phyloP scores from a whole-genome alignment of 2,888 invertebrate genomes.

The Phortica okadai region DNA sequence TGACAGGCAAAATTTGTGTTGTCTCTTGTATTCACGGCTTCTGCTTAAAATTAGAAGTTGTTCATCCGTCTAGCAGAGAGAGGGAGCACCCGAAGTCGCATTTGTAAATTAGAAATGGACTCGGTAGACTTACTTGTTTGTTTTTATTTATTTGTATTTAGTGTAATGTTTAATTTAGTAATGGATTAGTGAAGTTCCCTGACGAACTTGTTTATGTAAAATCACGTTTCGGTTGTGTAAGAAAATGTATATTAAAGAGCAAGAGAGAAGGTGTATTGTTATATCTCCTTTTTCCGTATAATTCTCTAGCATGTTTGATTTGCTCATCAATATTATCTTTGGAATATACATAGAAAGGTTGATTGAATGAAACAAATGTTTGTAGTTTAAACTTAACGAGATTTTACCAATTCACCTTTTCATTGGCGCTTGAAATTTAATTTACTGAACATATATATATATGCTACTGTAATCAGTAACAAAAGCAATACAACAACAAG shows the following conservation, averaged over 20 bases:
- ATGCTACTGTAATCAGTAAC: slow-evolving; percentile 22
- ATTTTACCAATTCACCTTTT: slow-evolving; percentile 38
- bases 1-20: slow-evolving; percentile 63
- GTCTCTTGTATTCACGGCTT: slow-evolving; percentile 40
- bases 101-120: background rate
- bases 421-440: slow-evolving; percentile 48
- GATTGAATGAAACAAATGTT: background rate
- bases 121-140: slow-evolving; percentile 53
- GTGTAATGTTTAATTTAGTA: slow-evolving; percentile 74
- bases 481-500: slow-evolving; percentile 17
- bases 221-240: slow-evolving; percentile 58
- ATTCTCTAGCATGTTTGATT: too few relatives aligned
- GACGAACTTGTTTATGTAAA: slow-evolving; percentile 58
- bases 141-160: slow-evolving; percentile 68
- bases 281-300: background rate
- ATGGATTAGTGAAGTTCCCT: slow-evolving; percentile 65
- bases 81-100: background rate
- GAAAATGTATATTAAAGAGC: slow-evolving; percentile 34
- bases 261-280: background rate
- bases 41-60: slow-evolving; percentile 63
- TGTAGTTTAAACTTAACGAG: slow-evolving; percentile 42
- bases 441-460: slow-evolving; percentile 37
- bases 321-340: too few relatives aligned
- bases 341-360: too few relatives aligned
- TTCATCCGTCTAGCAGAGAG: slow-evolving; percentile 48